Base-by-base conservation (phyloP, 2,113 vertebrate genomes). In the Hippocampus zosterae region DNA sequence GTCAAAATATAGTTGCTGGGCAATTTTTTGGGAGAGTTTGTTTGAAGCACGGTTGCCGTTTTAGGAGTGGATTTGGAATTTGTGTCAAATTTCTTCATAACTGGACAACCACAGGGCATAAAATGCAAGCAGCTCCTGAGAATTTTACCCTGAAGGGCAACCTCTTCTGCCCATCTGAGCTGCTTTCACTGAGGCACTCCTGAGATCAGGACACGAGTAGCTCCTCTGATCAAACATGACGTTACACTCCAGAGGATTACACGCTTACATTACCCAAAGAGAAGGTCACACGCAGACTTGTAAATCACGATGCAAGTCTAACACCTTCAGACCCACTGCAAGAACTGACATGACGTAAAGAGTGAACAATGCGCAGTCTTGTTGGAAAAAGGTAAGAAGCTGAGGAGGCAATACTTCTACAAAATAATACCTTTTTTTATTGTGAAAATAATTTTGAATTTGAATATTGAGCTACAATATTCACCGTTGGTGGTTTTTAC, bases 221-320 rank as follows among this genome's bases (percentile, higher is more conserved):
- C 87, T 91, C 84, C 83, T 89, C 88, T 91, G 91, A 87, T 92
- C 88, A 84, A 89, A 92, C 92, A 93, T 89, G 92, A 92, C 91
- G 91, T 86, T 89, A 88, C 86, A 89, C 91, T 88, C 82, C 85
- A 87, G 87, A 86, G 87, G 90, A 91, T 88, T 88, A 91, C 91
- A 89, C 74, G 86, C 85, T 86, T 76, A 86, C 76, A 90, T 91
- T 90, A 90, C 83, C 90, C 88, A 60, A 86, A 83, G 89, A 91
- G 88, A 91, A 92, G 92, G 92, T 92, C 92, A 92, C 81, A 65
- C 71, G 27, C n/a, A 44, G 55, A 84, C 78, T 73, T 86, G 81
- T 87, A 85, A 88, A 83, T 89, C 81, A 74, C 84, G 80, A 87
- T 85, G 84, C 84, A 85, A 76, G 82, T 80, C 89, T 77, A 88